Conservation (phyloP, 2,888 invertebrate species). For the Drosophila recens region DNA sequence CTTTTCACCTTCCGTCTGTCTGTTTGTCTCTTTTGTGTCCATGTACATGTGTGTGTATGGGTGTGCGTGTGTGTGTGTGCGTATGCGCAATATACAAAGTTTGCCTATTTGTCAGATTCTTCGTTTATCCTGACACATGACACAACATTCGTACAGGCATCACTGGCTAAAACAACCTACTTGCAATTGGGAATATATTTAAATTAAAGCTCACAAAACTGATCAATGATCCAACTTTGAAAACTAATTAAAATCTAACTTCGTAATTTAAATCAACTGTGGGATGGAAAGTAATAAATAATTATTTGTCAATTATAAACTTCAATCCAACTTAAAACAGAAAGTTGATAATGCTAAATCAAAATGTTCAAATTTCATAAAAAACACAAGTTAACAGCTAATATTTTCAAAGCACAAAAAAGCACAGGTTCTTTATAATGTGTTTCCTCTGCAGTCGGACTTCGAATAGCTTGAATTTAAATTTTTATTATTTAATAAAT, state of each 20-base stretch:
- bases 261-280: not conserved
- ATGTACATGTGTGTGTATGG: not conserved
- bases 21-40: not conserved
- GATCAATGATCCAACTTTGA: not conserved
- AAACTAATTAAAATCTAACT: not conserved
- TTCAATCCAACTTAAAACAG: too few relatives aligned
- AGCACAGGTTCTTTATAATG: too few relatives aligned
- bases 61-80: not conserved
- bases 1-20: not conserved
- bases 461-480: too few relatives aligned
- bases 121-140: not conserved
- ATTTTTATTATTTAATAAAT: too few relatives aligned
- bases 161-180: not conserved
- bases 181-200: not conserved
- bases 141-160: not conserved
- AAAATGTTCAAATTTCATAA: too few relatives aligned
- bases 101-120: not conserved
- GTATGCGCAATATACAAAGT: not conserved
- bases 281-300: too few relatives aligned
- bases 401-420: too few relatives aligned
- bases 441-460: too few relatives aligned
- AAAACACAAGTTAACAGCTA: too few relatives aligned
- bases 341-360: too few relatives aligned
- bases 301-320: too few relatives aligned
- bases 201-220: not conserved